Evolutionary conservation across 2,113 vertebrate species (phyloP), one percentile per base, ranked within the genome.

Genomic region (Strix uralensis): DNA sequence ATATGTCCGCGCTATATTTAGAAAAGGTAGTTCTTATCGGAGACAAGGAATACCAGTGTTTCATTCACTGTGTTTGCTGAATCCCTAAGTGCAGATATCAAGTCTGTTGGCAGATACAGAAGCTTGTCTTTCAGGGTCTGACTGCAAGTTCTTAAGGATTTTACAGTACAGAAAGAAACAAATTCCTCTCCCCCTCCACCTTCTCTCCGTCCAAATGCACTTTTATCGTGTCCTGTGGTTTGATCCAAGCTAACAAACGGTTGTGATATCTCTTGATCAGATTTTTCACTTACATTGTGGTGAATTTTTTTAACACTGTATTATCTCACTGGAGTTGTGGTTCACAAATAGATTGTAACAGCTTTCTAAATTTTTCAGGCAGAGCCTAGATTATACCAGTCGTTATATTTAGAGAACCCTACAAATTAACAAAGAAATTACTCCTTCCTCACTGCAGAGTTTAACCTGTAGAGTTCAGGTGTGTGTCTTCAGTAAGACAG

Each of bases 1-100:
- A 81, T 83, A 73, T 55, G 81, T 89, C 61, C 51, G 36, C 0
- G 32, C 93, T 97, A 89, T 96, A 93, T 97, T 97, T 97, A 92
- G 95, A 94, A 94, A 77, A 96, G 93, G 94, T 94, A 71, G 72
- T 57, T 61, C 90, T 90, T 93, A 75, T 81, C 7, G 4, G 81
- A 81, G 92, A 36, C 47, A 83, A 84, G 92, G 59, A 97, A 19
- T 32, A 46, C 29, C 29, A 25, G 71, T 36, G 67, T 73, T 96
- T 91, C 57, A 20, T 83, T 96, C 67, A 59, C 66, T 57, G 40
- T 75, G 42, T 70, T 49, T 49, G 59, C 78, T 85, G 81, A 81
- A 25, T 78, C 61, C 36, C 21, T 7, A 32, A 82, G 75, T 34
- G 55, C 70, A 86, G 44, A 54, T n/a, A 82, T 0, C 25, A 36